Evolutionary conservation across 1,140 invertebrate species (phyloP).

Genomic region (Dysdera silvatica): DNA sequence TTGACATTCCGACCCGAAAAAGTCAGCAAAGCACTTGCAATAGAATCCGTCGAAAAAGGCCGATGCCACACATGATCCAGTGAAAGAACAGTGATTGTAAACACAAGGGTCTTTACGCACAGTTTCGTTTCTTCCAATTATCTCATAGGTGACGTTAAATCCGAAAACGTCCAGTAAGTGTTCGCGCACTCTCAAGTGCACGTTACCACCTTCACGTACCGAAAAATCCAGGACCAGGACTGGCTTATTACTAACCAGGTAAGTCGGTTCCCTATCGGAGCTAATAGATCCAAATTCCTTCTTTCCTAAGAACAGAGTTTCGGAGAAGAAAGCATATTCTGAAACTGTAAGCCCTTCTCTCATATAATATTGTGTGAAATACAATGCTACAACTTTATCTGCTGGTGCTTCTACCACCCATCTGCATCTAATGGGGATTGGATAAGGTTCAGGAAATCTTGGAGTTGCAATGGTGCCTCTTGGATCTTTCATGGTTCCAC

Average conservation of each 20-base stretch:
- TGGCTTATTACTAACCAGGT: slow-evolving; percentile 57
- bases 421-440: slow-evolving; percentile 68
- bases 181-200: slow-evolving; percentile 70
- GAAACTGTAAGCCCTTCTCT: slow-evolving; percentile 68
- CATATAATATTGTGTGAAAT: slow-evolving; percentile 79
- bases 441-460: slow-evolving; percentile 67
- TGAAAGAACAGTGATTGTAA: slow-evolving; percentile 69
- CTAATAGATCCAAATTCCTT: slow-evolving; percentile 38
- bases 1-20: slow-evolving; percentile 43
- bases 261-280: slow-evolving; percentile 39
- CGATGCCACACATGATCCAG: slow-evolving; percentile 69
- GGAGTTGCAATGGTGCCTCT: slow-evolving; percentile 61
- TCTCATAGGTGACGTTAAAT: slow-evolving; percentile 86
- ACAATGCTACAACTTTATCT: slow-evolving; percentile 62
- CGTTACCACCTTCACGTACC: slow-evolving; percentile 63
- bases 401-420: slow-evolving; percentile 70
- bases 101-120: slow-evolving; percentile 15
- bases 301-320: slow-evolving; percentile 34
- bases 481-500: slow-evolving; percentile 18
- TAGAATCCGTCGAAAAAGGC: slow-evolving; percentile 52
- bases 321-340: slow-evolving; percentile 56
- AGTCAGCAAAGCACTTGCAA: slow-evolving; percentile 45
- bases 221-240: slow-evolving; percentile 70
- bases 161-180: slow-evolving; percentile 75
- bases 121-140: slow-evolving; percentile 46